Conservation (phyloP, 2,888 invertebrate species). For the Colletes collaris region DNA sequence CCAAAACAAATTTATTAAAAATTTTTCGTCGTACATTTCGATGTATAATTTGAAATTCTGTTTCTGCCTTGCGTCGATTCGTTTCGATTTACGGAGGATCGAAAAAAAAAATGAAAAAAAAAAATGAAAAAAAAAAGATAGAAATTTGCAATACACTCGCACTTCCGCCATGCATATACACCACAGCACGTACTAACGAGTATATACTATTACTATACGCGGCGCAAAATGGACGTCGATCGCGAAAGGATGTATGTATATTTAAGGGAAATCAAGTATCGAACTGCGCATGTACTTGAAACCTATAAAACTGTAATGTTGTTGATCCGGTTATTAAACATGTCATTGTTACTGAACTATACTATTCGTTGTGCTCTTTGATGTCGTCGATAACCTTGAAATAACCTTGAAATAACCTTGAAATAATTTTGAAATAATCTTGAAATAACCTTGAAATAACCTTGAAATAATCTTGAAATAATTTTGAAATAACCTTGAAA, state of each 20-base stretch:
- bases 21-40: too few relatives aligned
- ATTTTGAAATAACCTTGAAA: too few relatives aligned
- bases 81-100: not conserved
- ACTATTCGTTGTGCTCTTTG: slow-evolving; percentile 60
- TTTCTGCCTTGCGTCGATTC: too few relatives aligned
- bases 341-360: slow-evolving; percentile 83
- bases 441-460: too few relatives aligned
- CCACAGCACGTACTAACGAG: slow-evolving; percentile 10
- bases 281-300: slow-evolving; percentile 71
- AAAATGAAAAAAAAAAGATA: not conserved
- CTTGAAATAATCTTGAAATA: too few relatives aligned
- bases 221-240: slow-evolving; percentile 32
- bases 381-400: slow-evolving; percentile 7
- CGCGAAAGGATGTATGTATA: slow-evolving; percentile 76
- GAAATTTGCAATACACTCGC: slow-evolving; percentile 46
- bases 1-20: too few relatives aligned
- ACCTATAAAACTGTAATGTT: slow-evolving; percentile 79
- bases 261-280: slow-evolving; percentile 77
- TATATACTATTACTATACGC: slow-evolving; percentile 10
- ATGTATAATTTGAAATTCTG: too few relatives aligned
- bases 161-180: slow-evolving; percentile 49
- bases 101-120: not conserved
- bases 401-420: not conserved
- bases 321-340: slow-evolving; percentile 83
- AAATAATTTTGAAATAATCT: too few relatives aligned